phyloP scores from a whole-genome alignment of 2,888 invertebrate genomes.

The Cactoblastis cactorum region DNA sequence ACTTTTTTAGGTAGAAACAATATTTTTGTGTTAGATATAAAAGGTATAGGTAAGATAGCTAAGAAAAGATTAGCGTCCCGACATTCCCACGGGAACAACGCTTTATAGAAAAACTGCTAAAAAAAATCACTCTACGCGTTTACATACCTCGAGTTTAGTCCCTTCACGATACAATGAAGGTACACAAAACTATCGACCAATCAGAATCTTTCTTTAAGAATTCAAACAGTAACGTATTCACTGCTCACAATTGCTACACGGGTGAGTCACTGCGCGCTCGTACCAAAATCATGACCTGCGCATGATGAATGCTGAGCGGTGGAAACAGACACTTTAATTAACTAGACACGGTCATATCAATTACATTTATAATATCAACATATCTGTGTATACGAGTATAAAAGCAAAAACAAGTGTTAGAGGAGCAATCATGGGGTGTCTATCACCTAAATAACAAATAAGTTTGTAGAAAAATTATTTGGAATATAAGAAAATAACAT shows the following conservation, averaged over 20 bases:
- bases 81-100: too few relatives aligned
- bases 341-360: background rate
- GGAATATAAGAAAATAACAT: too few relatives aligned
- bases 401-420: too few relatives aligned
- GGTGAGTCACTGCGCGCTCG: slow-evolving; percentile 2
- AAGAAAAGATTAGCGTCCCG: too few relatives aligned
- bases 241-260: slow-evolving; percentile 1
- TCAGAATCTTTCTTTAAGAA: slow-evolving; percentile 5
- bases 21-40: too few relatives aligned
- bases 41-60: too few relatives aligned
- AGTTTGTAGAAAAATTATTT: too few relatives aligned
- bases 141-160: background rate
- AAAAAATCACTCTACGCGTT: background rate
- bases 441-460: too few relatives aligned
- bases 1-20: too few relatives aligned
- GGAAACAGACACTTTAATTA: background rate
- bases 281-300: slow-evolving; percentile 6
- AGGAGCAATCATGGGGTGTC: too few relatives aligned
- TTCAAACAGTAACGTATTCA: slow-evolving; percentile 10
- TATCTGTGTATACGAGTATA: too few relatives aligned
- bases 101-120: too few relatives aligned
- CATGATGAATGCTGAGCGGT: background rate
- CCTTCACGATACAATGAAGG: background rate
- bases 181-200: background rate
- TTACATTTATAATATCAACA: background rate